These are phyloP conservation scores for Desmophyllum pertusum DNA, from an alignment of 92 coral and sea anemone species.

Conservation along the genomic window DNA sequence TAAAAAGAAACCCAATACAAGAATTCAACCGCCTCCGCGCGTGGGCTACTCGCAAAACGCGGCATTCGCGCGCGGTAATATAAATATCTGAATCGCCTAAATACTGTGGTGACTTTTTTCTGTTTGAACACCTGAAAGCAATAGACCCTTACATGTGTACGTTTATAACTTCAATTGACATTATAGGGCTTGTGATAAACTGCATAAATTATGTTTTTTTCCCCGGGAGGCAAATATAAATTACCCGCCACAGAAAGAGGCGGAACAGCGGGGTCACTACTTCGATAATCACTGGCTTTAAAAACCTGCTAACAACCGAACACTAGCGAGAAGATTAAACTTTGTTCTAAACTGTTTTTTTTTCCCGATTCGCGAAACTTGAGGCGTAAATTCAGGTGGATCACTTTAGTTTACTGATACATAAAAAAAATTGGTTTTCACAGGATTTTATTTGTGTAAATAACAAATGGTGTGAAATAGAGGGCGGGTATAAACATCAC, in stretches of 20 bases:
- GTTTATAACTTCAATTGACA: background rate
- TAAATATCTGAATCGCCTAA: background rate
- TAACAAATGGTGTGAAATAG: background rate
- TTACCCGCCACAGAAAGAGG: background rate
- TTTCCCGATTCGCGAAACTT: background rate
- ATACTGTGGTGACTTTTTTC: background rate
- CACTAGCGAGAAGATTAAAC: background rate
- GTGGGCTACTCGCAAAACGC: background rate
- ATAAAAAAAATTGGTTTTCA: background rate
- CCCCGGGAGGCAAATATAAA: background rate
- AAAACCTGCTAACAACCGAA: background rate
- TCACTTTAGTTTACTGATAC: background rate
- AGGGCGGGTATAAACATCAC: background rate
- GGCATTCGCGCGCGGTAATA: background rate
- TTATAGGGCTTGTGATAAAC: background rate
- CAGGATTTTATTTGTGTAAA: background rate
- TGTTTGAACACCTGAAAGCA: background rate
- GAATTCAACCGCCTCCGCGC: background rate
- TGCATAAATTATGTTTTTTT: slow-evolving; percentile 6
- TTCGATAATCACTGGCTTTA: background rate
- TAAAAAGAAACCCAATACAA: background rate
- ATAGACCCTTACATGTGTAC: background rate
- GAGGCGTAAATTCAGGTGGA: background rate
- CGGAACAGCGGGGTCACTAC: background rate
- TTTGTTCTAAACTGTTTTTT: background rate